Conservation (phyloP, 1,140 invertebrate genomes). For the Leptinotarsa undecemlineata region DNA sequence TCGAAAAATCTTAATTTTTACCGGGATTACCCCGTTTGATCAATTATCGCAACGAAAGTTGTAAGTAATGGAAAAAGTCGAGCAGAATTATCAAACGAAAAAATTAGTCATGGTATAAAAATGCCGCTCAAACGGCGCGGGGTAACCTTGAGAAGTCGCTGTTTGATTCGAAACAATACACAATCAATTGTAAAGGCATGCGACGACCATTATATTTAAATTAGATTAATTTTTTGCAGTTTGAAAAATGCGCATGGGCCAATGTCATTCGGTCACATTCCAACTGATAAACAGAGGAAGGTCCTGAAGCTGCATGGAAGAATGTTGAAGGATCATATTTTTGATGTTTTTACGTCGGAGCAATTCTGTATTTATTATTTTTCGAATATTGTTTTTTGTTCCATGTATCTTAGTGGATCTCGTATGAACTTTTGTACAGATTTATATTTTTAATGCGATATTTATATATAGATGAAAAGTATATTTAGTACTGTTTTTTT, state of each 20-base stretch:
- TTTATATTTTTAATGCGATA: too few relatives aligned
- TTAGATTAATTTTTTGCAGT: background rate
- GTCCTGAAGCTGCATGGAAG: too few relatives aligned
- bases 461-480: too few relatives aligned
- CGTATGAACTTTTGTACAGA: too few relatives aligned
- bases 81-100: background rate
- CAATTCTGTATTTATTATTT: too few relatives aligned
- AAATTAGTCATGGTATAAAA: background rate
- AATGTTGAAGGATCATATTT: too few relatives aligned
- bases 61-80: background rate
- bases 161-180: conserved; percentile 1
- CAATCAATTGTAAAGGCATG: conserved; percentile 1
- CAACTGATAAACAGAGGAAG: background rate
- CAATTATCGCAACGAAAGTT: background rate
- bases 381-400: too few relatives aligned
- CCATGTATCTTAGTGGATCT: too few relatives aligned
- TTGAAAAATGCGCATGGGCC: background rate
- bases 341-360: too few relatives aligned
- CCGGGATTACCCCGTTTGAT: background rate
- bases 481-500: too few relatives aligned
- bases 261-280: conserved; percentile 2
- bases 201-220: background rate
- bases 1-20: background rate
- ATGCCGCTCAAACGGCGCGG: background rate
- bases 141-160: background rate